Evolutionary conservation across 2,797 vertebrate species (phyloP).

Genomic region (Champsocephalus esox): DNA sequence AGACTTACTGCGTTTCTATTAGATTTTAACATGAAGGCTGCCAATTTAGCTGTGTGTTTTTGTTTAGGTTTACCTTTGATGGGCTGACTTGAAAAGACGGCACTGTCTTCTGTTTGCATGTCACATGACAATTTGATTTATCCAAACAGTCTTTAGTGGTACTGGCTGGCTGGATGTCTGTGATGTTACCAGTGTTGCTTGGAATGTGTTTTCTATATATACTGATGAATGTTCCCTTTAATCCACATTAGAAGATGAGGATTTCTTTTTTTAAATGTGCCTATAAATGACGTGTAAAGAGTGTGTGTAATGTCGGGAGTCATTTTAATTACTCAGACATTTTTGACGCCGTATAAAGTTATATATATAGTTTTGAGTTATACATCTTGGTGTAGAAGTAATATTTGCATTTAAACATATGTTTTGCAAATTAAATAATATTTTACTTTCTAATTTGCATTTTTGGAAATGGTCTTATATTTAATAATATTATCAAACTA

Average conservation of each 20-base stretch:
- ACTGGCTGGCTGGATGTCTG: constrained; percentile 34
- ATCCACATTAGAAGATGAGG: constrained; percentile 11
- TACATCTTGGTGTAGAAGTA: background rate
- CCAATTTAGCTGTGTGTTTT: constrained; percentile 78
- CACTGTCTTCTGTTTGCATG: constrained; percentile 65
- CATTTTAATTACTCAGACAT: constrained; percentile 21
- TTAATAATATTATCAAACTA: background rate
- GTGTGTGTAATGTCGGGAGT: constrained; percentile 1
- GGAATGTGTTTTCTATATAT: constrained; percentile 39
- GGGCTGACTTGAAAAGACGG: constrained; percentile 65
- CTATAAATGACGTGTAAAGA: constrained; percentile 9
- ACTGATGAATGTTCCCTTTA: constrained; percentile 4
- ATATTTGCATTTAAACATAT: background rate
- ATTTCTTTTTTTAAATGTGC: background rate
- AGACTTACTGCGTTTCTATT: constrained; percentile 73
- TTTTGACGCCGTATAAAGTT: constrained; percentile 24
- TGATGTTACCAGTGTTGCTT: constrained; percentile 53
- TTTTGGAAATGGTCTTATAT: background rate
- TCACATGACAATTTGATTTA: constrained; percentile 70
- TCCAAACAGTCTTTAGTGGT: constrained; percentile 54
- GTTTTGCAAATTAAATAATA: background rate
- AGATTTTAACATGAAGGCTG: constrained; percentile 73
- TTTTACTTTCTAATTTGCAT: background rate
- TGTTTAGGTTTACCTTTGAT: constrained; percentile 78
- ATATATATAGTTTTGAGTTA: background rate